Percentiles rank a stretch among this genome's conserved stretches.
Evolutionary conservation across 2,888 invertebrate species (phyloP).

Genomic region (Scaptomyza caliginosa): DNA sequence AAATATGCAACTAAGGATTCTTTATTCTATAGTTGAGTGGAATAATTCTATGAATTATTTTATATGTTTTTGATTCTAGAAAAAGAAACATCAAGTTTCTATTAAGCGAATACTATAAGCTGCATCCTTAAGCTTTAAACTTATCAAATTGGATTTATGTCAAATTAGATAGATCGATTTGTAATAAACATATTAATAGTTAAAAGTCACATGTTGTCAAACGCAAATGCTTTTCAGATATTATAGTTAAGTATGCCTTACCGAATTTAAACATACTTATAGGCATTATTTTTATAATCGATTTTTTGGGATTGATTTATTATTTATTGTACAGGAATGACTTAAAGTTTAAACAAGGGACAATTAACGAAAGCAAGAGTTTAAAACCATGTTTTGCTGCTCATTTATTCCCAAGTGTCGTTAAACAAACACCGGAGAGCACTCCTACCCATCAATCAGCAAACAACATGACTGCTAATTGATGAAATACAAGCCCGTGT

Average conservation of each 20-base stretch:
- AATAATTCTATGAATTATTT: neutral
- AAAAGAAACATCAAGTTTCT: neutral
- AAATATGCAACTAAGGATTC: neutral
- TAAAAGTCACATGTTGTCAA: too few species aligned
- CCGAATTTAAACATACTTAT: too few species aligned
- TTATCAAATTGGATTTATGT: too few species aligned
- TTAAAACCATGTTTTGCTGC: neutral
- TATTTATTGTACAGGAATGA: neutral
- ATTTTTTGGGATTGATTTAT: too few species aligned
- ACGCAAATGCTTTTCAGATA: too few species aligned
- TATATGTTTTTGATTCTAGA: neutral
- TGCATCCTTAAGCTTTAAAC: too few species aligned
- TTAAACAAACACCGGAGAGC: neutral
- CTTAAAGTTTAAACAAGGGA: neutral
- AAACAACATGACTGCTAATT: slow-evolving; percentile 37
- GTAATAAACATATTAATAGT: too few species aligned
- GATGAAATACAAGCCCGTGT: slow-evolving; percentile 7
- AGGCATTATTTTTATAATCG: too few species aligned
- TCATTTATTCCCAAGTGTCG: neutral
- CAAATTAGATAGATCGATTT: too few species aligned
- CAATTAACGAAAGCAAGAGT: neutral
- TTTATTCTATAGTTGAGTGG: slow-evolving; percentile 3
- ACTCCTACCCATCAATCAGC: slow-evolving; percentile 12
- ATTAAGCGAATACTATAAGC: neutral
- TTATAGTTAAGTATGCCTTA: too few species aligned